Conservation (phyloP, 2,888 invertebrate genomes). For the Hedya salicella region DNA sequence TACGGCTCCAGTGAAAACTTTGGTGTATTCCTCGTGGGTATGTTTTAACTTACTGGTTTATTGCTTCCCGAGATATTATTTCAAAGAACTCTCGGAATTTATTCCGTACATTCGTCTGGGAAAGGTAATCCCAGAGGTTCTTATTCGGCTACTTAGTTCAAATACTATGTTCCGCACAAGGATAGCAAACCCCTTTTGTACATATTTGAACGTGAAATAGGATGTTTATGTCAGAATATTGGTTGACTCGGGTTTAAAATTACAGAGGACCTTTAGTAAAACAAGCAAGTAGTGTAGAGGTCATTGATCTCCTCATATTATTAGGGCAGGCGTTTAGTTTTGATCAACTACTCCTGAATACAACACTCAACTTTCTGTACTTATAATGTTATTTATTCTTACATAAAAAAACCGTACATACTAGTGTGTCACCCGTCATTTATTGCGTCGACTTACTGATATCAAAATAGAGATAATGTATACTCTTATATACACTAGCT, state of each 20-base stretch:
- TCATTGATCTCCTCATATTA: background rate
- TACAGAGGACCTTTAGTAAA: constrained; percentile 21
- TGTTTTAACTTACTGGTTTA: constrained; percentile 81
- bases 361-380: too few relatives aligned
- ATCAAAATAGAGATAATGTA: too few relatives aligned
- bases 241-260: constrained; percentile 34
- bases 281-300: constrained; percentile 9
- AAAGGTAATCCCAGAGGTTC: constrained; percentile 75
- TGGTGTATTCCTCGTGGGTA: constrained; percentile 74
- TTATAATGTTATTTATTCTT: too few relatives aligned
- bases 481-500: too few relatives aligned
- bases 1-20: constrained; percentile 75
- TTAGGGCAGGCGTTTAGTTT: too few relatives aligned
- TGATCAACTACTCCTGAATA: too few relatives aligned
- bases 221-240: constrained; percentile 47
- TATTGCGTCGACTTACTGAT: too few relatives aligned
- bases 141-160: constrained; percentile 77
- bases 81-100: constrained; percentile 80
- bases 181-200: constrained; percentile 59
- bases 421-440: too few relatives aligned
- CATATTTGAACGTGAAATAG: constrained; percentile 57
- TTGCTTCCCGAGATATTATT: constrained; percentile 81
- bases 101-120: constrained; percentile 73
- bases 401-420: too few relatives aligned
- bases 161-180: constrained; percentile 61